phyloP scores from a whole-genome alignment of 2,888 invertebrate genomes.

The Rhagophthalmus giganteus region DNA sequence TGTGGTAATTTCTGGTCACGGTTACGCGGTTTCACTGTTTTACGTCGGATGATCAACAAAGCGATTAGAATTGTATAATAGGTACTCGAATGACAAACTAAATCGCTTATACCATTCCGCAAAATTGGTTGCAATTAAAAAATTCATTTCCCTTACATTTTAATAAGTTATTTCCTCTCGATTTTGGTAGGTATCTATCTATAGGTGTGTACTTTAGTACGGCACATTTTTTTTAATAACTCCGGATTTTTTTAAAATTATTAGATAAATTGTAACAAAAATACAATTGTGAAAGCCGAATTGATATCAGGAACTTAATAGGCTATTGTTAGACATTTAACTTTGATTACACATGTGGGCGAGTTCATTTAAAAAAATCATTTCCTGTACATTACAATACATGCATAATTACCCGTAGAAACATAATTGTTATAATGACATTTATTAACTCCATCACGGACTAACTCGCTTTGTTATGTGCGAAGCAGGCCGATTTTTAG shows the following conservation, averaged over 20 bases:
- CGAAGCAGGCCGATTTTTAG: background rate
- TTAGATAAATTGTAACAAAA: conserved; percentile 32
- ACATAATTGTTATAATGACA: conserved; percentile 56
- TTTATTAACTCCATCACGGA: conserved; percentile 51
- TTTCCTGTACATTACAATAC: conserved; percentile 56
- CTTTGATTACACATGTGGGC: conserved; percentile 57
- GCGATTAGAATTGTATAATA: conserved; percentile 25
- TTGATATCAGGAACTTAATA: conserved; percentile 52
- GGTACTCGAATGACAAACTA: conserved; percentile 16
- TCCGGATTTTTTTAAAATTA: conserved; percentile 11
- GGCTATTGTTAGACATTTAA: conserved; percentile 57
- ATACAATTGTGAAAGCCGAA: conserved; percentile 50
- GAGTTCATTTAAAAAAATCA: conserved; percentile 57
- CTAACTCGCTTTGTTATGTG: conserved; percentile 14
- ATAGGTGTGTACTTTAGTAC: too few relatives aligned
- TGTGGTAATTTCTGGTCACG: conserved; percentile 17
- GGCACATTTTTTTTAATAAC: conserved; percentile 5
- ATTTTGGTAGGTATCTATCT: conserved; percentile 4
- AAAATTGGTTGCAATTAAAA: conserved; percentile 26
- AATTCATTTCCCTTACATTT: conserved; percentile 19
- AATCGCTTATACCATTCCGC: conserved; percentile 19
- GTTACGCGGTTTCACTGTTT: conserved; percentile 18
- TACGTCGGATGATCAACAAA: conserved; percentile 23
- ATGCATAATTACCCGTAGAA: conserved; percentile 56
- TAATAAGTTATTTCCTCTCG: conserved; percentile 22